Base-by-base conservation (phyloP, 2,888 invertebrate genomes). In the Cistogaster globosa region DNA sequence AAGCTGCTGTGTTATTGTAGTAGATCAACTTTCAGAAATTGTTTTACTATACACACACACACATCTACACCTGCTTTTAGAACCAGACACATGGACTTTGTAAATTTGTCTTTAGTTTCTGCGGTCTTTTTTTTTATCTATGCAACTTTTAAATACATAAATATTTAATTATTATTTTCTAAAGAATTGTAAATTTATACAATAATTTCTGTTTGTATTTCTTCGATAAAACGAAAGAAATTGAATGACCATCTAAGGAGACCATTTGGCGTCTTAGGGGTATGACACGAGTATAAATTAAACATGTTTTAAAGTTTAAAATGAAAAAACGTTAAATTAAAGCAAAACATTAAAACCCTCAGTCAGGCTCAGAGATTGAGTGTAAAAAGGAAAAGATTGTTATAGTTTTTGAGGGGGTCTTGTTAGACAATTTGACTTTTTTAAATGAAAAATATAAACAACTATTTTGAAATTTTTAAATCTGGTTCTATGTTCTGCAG, bases 191-290 rank as follows among this genome's bases (percentile, higher is more conserved):
- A 77, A 84, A 72, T 77, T 76, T 81, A 81, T 84, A 63, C 74
- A 80, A 75, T 71, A 58, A 68, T 48, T 79, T 67, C 32, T 53
- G 42, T 72, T 38, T 22, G 20, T n/a, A 55, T 42, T 20, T 62
- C 63, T 32, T 14, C 53, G 45, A 14, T 14, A 20, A 7, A 57
- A 71, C 60, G 68, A 78, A 26, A 11, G 20, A 42, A 80, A 84
- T 84, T 80, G 80, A 69, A 84, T 84, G 77, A 77, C 84, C 80
- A 81, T 84, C 76, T 77, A 81, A 57, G 84, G 76, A 84, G 84
- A 84, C 84, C 48, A 72, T 80, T 81, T 81, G 84, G 84, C 84
- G 84, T 74, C 84, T 72, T 68, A 77, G 68, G 55, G 77, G 72
- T 81, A 72, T 53, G 22, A 76, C 22, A 53, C 55, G 7, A 42